Evolutionary conservation across 2,113 vertebrate genomes (phyloP).

Genomic region (Psittacus erithacus): DNA sequence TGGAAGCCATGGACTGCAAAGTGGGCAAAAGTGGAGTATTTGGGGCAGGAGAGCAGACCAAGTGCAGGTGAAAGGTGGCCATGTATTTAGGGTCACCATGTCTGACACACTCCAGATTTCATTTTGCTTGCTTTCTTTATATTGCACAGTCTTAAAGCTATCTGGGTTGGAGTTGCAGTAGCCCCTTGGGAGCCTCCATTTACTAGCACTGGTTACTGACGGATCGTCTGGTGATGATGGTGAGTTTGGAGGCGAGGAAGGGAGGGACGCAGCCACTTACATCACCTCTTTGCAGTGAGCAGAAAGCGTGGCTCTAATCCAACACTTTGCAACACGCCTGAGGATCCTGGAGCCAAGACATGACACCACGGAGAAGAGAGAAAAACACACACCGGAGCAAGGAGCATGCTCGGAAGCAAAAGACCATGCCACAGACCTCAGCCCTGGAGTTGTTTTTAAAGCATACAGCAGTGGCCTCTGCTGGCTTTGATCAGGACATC

Average conservation of each 20-base stretch:
- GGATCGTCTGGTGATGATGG: background rate
- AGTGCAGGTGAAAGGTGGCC: background rate
- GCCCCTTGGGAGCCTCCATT: background rate
- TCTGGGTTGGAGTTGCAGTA: background rate
- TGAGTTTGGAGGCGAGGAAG: background rate
- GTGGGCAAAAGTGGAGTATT: background rate
- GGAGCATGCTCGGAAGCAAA: background rate
- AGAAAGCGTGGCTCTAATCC: background rate
- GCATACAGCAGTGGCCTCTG: constrained; percentile 63
- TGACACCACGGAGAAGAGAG: background rate
- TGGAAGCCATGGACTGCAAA: background rate
- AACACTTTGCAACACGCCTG: background rate
- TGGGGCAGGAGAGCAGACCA: background rate
- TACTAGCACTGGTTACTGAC: background rate
- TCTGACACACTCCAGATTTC: background rate
- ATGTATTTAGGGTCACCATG: rapidly evolving
- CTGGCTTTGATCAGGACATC: constrained; percentile 24
- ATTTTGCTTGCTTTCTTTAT: background rate
- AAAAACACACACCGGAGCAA: background rate
- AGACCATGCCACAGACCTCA: background rate
- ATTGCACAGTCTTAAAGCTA: background rate
- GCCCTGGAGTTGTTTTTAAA: background rate
- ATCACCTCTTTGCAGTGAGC: background rate
- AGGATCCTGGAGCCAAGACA: background rate
- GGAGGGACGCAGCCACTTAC: background rate